Evolutionary conservation across 1,140 invertebrate species (phyloP).

Genomic region (Drosophila dunni): DNA sequence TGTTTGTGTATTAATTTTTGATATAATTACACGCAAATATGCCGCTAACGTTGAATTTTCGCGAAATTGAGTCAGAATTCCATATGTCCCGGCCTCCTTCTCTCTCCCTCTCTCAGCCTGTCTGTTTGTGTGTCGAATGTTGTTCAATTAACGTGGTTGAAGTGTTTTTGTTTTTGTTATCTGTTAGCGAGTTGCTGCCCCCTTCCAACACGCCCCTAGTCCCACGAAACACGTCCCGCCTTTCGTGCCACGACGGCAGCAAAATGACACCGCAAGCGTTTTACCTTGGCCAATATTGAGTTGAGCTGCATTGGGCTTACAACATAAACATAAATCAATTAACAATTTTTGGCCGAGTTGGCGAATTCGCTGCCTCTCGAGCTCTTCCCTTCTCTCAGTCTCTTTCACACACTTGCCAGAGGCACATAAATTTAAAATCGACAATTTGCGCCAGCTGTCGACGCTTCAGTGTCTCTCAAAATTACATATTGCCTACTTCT

Average conservation of each 20-base stretch:
- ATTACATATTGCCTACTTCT: conserved; percentile 66
- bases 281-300: conserved; percentile 34
- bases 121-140: conserved; percentile 58
- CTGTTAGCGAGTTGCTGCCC: conserved; percentile 38
- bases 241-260: conserved; percentile 17
- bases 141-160: conserved; percentile 75
- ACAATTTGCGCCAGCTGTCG: conserved; percentile 61
- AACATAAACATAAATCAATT: conserved; percentile 84
- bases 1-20: conserved; percentile 50
- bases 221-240: not conserved
- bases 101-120: not conserved
- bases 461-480: conserved; percentile 14
- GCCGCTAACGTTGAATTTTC: conserved; percentile 68
- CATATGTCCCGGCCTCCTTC: not conserved
- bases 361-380: not conserved
- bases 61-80: conserved; percentile 61
- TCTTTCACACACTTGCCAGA: conserved; percentile 45
- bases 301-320: conserved; percentile 31
- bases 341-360: conserved; percentile 70
- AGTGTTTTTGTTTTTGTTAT: conserved; percentile 75
- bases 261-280: conserved; percentile 74
- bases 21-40: conserved; percentile 80
- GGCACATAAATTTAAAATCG: conserved; percentile 61
- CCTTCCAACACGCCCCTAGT: not conserved
- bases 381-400: conserved; percentile 13